Evolutionary conservation across 53 echinoderm and acorn worm genomes (phyloP), one percentile per base, ranked within the genome.

Genomic region (Luidia sarsii): DNA sequence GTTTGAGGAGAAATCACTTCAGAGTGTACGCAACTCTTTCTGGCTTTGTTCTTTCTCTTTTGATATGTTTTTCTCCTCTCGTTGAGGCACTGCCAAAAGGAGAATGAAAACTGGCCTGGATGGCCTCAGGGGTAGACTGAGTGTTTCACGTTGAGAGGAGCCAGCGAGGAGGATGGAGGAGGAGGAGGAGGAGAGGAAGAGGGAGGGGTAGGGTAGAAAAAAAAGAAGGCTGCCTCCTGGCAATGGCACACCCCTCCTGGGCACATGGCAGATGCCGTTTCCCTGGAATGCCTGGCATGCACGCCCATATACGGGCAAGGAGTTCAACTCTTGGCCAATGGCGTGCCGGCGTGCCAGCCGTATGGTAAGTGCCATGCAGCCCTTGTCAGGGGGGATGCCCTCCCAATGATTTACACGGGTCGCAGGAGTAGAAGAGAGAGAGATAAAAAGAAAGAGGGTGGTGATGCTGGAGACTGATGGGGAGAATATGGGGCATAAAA

Each of bases 221-320:
- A 41, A 41, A 7, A 41, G 41, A 41, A 41, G 41, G 11, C 41
- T 7, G 11, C 41, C 41, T 39, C 38, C 61, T 77, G 4, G 46
- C 3, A 43, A 41, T 29, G 27, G n/a, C 31, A 59, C 6, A 25
- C 77, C 77, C 77, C 77, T 60, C 10, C 25, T 31, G 43, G 7
- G 31, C 1, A 34, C 77, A 60, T 77, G 33, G 77, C 45, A 77
- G 77, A 77, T 67, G 41, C 67, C 82, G 38, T 52, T 16, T 27
- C 32, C 41, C 61, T 83, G 89, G 83, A 69, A 89, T 89, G 83
- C 35, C n/a, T 67, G 83, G 89, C 75, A 89, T 89, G 77, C 79
- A 89, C 68, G 74, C 0, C 83, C 89, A 68, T 52, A 83, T 74
- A 89, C 67, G 89, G 89, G 36, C 69, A 83, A 75, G 68, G 69